Evolutionary conservation across 2,113 vertebrate genomes (phyloP).

Genomic region (Tachycineta bicolor): DNA sequence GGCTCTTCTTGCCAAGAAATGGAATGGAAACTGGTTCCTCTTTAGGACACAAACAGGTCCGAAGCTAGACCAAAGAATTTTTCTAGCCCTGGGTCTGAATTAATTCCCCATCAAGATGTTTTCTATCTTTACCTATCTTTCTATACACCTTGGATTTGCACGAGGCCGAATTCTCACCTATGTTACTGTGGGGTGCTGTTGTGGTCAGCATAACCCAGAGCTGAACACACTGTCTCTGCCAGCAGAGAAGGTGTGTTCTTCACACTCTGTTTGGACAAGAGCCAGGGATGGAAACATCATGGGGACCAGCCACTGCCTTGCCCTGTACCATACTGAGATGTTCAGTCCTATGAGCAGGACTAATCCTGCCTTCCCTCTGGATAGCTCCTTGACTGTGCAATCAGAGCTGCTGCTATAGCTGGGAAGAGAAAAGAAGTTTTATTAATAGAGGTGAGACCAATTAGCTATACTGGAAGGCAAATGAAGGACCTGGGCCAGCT

Average conservation of each 20-base stretch:
- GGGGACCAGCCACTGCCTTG: neutral
- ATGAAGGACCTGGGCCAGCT: neutral
- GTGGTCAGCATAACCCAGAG: neutral
- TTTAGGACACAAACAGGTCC: neutral
- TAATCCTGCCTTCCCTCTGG: neutral
- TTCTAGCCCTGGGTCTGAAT: neutral
- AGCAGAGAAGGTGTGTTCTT: neutral
- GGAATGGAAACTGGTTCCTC: neutral
- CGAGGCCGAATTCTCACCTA: neutral
- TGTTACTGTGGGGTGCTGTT: neutral
- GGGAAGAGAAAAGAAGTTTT: neutral
- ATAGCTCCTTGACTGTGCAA: neutral
- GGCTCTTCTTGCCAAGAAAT: neutral
- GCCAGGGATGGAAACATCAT: neutral
- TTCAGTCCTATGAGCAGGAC: neutral
- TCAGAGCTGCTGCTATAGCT: neutral
- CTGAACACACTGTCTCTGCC: neutral
- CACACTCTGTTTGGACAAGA: accelerated
- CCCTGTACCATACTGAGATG: neutral
- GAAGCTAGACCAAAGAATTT: neutral
- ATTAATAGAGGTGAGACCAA: neutral
- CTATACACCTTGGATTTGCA: neutral
- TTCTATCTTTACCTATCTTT: neutral
- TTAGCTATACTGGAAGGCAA: neutral
- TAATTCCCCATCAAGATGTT: neutral